Base-by-base conservation (phyloP, 2,888 invertebrate species). In the Sarcophaga rosellei region DNA sequence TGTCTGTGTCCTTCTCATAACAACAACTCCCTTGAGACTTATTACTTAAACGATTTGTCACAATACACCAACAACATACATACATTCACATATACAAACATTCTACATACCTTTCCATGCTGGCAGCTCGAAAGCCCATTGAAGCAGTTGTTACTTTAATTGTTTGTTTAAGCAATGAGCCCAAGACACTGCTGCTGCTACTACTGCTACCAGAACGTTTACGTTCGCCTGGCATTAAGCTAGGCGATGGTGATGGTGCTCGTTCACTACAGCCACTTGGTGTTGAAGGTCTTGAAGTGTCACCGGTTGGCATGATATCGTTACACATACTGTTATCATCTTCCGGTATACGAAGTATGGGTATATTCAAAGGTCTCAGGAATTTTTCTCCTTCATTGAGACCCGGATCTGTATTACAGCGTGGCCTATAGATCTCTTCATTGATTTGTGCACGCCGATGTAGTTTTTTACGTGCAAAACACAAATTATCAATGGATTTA, bases 91-190 rank as follows among this genome's bases (percentile, higher is more conserved):
- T 35, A 8, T 1, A 8, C 8, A 25, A 6, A 15, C n/a, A 44
- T 12, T 15, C 23, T 23, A 88, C 90, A 90, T 76, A 91, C 91
- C 90, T 88, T 47, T 91, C 90, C 45, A 89, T 89, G 75, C 89
- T 89, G 74, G 84, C 84, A 53, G 87, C 85, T 20, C 85, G 70
- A 35, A 89, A 78, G 2, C 91, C 91, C 75, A 91, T 88, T 57
- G 91, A 89, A n/a, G 89, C 90, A 11, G 90, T 89, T 45, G 91
- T 91, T 69, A 91, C 90, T 82, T 89, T 90, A 3, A 91, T 81
- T n/a, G 91, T 90, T 74, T 91, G 91, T 53, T 90, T 89, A 44
- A 91, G 86, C 68, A 91, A 86, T 15, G 90, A 91, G 12, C 90
- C 88, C 44, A 91, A 82, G 3, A 89, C 89, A 88, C 62, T 88